Evolutionary conservation across 2,888 invertebrate species (phyloP).

Genomic region (Caenorhabditis sp.): DNA sequence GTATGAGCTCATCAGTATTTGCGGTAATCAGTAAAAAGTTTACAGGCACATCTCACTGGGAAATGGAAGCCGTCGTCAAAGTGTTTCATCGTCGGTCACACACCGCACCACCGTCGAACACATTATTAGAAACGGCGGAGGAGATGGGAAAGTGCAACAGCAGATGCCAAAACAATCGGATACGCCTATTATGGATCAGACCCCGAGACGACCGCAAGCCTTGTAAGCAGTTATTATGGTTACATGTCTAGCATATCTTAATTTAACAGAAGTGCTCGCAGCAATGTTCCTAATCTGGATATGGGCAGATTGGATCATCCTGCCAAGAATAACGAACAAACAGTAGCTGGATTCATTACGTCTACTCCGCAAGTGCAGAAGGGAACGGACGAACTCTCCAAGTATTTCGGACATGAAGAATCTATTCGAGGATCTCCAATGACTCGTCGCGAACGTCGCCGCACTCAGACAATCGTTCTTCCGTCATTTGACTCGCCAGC

Average conservation of each 20-base stretch:
- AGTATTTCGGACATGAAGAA: slow-evolving; percentile 37
- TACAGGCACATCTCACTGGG: slow-evolving; percentile 11
- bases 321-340: background rate
- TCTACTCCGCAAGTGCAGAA: slow-evolving; percentile 33
- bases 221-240: background rate
- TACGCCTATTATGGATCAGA: slow-evolving; percentile 11
- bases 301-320: background rate
- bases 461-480: slow-evolving; percentile 24
- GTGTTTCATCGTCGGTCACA: slow-evolving; percentile 26
- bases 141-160: background rate
- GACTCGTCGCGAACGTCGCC: slow-evolving; percentile 26
- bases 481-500: slow-evolving; percentile 46
- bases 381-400: slow-evolving; percentile 16
- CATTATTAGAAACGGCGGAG: slow-evolving; percentile 21
- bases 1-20: no score
- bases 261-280: background rate
- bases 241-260: background rate
- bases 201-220: slow-evolving; percentile 16
- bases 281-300: slow-evolving; percentile 7
- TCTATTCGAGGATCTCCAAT: slow-evolving; percentile 31
- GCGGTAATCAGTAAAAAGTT: background rate
- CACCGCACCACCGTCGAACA: slow-evolving; percentile 22
- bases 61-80: slow-evolving; percentile 13
- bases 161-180: background rate
- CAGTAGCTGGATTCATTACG: slow-evolving; percentile 33